Base-by-base conservation (phyloP, 2,113 vertebrate genomes). In the Blennius ocellaris region DNA sequence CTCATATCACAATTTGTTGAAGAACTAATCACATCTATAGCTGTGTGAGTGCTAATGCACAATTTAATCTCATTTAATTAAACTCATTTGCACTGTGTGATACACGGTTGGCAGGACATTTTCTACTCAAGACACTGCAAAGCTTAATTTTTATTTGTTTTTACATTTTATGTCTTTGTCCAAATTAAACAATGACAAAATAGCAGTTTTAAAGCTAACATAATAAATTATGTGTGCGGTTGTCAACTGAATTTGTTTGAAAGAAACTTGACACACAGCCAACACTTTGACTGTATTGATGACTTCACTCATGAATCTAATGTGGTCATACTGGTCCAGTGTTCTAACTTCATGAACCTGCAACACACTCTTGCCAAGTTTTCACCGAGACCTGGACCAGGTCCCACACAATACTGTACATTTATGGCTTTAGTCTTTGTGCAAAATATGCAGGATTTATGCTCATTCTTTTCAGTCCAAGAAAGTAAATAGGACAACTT, bases 371-470 rank as follows among this genome's bases (percentile, higher is more conserved):
- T 38, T 45, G 5, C 47, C 36, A 17, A 38, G 14, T 64, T 76
- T 45, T 74, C 16, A 15, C 5, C 51, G 44, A 14, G 3, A 9
- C 55, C 57, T 70, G 63, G 51, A 69, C 8, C 52, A 10, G 62
- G 37, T 74, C 43, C 57, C 6, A 1, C 53, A 30, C 45, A 59
- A 48, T 48, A 50, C 40, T 60, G 53, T 52, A n/a, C 79, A 80
- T 82, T 70, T 58, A 76, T 71, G 61, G 57, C 55, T 76, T 80
- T 63, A 57, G 44, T 56, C 63, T 80, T 75, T 81, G 52, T 80
- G 77, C 64, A 61, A 71, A 76, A 71, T 54, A 51, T 74, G 68
- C 63, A 76, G 39, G n/a, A 15, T 77, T 69, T 63, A 30, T 58
- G 65, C 12, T 57, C 49, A 78, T 84, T 75, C 82, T 75, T 59